Conservation (phyloP, 2,888 invertebrate genomes). For the Heliconius erato region DNA sequence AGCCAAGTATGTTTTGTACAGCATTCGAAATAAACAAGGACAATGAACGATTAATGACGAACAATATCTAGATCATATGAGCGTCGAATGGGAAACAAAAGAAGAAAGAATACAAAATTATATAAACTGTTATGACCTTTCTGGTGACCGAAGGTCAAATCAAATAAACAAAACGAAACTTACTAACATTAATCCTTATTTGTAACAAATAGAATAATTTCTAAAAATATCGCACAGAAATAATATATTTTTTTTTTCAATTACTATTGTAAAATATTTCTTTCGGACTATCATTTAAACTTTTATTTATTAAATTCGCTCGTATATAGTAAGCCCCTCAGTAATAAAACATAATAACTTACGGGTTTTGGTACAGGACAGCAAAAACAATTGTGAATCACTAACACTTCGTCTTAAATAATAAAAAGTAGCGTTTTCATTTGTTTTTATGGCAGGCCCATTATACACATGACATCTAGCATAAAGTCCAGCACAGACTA, state of each 20-base stretch:
- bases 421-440: slow-evolving; percentile 22
- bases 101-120: slow-evolving; percentile 59
- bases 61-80: slow-evolving; percentile 55
- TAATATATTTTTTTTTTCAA: slow-evolving; percentile 19
- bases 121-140: slow-evolving; percentile 80
- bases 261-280: slow-evolving; percentile 13
- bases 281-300: not conserved
- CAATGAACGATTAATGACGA: slow-evolving; percentile 57
- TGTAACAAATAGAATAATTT: slow-evolving; percentile 11
- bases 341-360: not conserved
- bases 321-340: not conserved
- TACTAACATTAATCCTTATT: slow-evolving; percentile 34
- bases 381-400: slow-evolving; percentile 6
- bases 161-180: slow-evolving; percentile 45
- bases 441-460: slow-evolving; percentile 25
- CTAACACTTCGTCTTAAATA: slow-evolving; percentile 4
- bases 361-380: slow-evolving; percentile 3
- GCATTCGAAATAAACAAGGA: slow-evolving; percentile 60
- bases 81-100: slow-evolving; percentile 59
- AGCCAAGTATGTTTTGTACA: slow-evolving; percentile 58
- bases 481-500: slow-evolving; percentile 13
- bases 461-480: slow-evolving; percentile 19
- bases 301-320: not conserved
- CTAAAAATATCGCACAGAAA: slow-evolving; percentile 30
- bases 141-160: slow-evolving; percentile 71